These are phyloP conservation scores for Trachythela sp. DNA, from an alignment of 64 coral and sea anemone species.

Conservation along the genomic window DNA sequence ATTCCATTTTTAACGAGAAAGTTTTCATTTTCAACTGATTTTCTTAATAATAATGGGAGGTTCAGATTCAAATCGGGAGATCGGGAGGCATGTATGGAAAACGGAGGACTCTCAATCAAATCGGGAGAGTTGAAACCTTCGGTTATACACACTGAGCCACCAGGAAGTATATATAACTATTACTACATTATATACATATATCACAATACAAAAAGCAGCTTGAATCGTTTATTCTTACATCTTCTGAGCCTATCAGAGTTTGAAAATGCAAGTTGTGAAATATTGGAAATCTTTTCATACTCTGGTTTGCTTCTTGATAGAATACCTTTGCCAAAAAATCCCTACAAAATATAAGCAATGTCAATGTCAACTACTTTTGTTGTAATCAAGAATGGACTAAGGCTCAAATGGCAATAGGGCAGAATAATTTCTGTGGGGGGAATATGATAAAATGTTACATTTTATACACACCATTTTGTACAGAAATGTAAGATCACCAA, in stretches of 20 bases:
- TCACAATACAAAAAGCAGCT: not conserved
- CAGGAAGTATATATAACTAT: no score
- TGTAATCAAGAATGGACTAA: not conserved
- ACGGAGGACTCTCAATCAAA: no score
- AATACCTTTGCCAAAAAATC: conserved; percentile 96
- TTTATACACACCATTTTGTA: conserved; percentile 80
- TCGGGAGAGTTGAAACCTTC: no score
- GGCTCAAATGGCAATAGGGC: not conserved
- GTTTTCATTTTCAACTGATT: conserved; percentile 10
- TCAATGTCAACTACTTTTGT: not conserved
- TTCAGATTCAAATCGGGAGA: no score
- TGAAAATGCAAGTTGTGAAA: conserved; percentile 93
- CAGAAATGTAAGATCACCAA: conserved; percentile 81
- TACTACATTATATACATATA: not conserved
- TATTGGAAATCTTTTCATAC: conserved; percentile 80
- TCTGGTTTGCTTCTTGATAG: conserved; percentile 96
- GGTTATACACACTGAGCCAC: no score
- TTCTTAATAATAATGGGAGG: no score
- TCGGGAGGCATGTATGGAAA: no score
- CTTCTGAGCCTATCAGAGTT: conserved; percentile 89
- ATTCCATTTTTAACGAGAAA: no score
- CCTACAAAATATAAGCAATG: conserved; percentile 40
- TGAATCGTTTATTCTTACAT: conserved; percentile 59
- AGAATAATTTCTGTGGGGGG: no score
- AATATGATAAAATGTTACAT: no score